A percentile compares a stretch with the other conserved stretches of the same genome.
phyloP scores from a whole-genome alignment of 2,113 vertebrate genomes.

The Callopanchax toddi region DNA sequence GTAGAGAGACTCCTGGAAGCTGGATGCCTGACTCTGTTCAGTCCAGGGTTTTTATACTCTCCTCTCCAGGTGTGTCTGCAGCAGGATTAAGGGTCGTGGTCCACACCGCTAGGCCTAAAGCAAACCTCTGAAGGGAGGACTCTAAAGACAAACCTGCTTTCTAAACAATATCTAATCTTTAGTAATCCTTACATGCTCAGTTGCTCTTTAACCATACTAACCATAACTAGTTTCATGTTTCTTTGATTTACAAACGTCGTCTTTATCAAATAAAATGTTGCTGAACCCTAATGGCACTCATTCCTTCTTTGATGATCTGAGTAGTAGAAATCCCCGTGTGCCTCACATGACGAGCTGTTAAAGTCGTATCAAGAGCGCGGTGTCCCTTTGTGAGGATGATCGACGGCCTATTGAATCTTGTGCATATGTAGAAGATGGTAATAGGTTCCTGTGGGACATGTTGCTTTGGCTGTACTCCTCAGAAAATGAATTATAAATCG shows the following conservation, averaged over 20 bases:
- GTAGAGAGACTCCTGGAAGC: conserved; percentile 4
- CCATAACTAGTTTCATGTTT: conserved; percentile 7
- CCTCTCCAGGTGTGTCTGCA: neutral
- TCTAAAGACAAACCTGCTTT: conserved; percentile 23
- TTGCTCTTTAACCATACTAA: neutral
- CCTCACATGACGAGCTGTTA: conserved; percentile 64
- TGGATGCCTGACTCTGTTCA: conserved; percentile 11
- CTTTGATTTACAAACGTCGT: conserved; percentile 25
- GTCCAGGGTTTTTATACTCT: conserved; percentile 12
- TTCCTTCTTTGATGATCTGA: conserved; percentile 52
- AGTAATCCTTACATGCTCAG: neutral
- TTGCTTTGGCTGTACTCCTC: conserved; percentile 45
- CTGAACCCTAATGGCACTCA: conserved; percentile 52
- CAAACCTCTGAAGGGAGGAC: conserved; percentile 1
- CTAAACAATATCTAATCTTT: conserved; percentile 28
- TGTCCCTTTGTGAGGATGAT: conserved; percentile 70
- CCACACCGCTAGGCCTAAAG: neutral
- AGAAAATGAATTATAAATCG: conserved; percentile 54
- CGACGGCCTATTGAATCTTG: conserved; percentile 65
- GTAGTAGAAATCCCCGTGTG: conserved; percentile 59
- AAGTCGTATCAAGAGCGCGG: no score
- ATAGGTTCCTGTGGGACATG: conserved; percentile 73
- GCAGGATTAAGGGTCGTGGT: conserved; percentile 7
- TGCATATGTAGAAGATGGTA: conserved; percentile 74
- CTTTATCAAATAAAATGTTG: conserved; percentile 29